phyloP scores from a whole-genome alignment of 2,113 vertebrate species.

The Panurus biarmicus region DNA sequence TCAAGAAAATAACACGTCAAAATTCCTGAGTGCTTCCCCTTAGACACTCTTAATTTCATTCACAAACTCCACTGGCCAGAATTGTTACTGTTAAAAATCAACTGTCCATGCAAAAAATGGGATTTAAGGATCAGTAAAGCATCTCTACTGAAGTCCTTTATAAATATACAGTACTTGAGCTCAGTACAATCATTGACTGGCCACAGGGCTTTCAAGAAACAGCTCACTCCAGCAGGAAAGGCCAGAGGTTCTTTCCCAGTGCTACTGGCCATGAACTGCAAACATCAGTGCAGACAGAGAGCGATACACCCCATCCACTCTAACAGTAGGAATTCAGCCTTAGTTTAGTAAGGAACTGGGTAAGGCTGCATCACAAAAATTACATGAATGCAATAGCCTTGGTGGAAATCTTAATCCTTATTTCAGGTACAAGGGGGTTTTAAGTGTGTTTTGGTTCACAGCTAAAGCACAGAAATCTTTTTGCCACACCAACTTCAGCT shows the following conservation, averaged over 20 bases:
- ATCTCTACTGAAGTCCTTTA: not conserved
- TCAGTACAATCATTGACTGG: not conserved
- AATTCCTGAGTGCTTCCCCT: not conserved
- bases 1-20: not conserved
- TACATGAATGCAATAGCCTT: not conserved
- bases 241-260: not conserved
- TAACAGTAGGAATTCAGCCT: not conserved
- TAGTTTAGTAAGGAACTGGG: not conserved
- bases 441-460: not conserved
- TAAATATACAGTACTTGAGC: slow-evolving; percentile 20
- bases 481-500: not conserved
- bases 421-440: not conserved
- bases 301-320: not conserved
- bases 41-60: not conserved
- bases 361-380: not conserved
- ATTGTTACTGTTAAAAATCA: not conserved
- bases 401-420: not conserved
- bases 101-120: not conserved
- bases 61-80: not conserved
- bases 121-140: not conserved
- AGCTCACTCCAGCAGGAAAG: not conserved
- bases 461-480: not conserved
- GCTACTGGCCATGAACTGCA: not conserved
- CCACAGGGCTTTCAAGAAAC: not conserved
- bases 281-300: not conserved